phyloP scores from a whole-genome alignment of 2,113 vertebrate species.

The Noctilio leporinus region DNA sequence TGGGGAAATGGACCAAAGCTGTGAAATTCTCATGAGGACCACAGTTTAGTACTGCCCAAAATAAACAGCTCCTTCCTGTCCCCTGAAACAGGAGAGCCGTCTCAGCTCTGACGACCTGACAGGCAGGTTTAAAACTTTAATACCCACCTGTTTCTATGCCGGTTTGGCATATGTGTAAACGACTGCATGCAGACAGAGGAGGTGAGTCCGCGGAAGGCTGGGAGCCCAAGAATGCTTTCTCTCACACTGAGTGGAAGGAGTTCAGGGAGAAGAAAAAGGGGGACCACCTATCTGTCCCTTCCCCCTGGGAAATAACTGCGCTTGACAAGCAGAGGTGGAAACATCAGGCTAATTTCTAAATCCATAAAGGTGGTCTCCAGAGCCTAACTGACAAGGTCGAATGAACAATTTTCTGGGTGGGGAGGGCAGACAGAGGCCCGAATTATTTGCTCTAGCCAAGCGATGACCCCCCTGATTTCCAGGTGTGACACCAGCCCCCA shows the following conservation, averaged over 20 bases:
- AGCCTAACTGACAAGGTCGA: background rate
- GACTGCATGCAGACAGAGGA: background rate
- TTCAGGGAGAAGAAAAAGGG: background rate
- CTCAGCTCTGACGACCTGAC: constrained; percentile 29
- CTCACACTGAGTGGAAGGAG: background rate
- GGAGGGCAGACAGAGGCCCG: background rate
- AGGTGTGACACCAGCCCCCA: background rate
- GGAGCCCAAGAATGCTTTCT: background rate
- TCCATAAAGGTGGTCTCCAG: background rate
- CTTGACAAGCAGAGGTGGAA: background rate
- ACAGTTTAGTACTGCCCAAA: constrained; percentile 40
- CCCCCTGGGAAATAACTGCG: constrained; percentile 37
- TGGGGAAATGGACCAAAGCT: constrained; percentile 49
- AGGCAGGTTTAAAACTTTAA: constrained; percentile 41
- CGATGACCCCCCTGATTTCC: background rate
- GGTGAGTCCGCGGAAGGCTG: background rate
- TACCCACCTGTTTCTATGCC: constrained; percentile 22
- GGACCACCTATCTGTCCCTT: constrained; percentile 44
- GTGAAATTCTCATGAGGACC: constrained; percentile 40
- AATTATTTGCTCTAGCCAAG: background rate
- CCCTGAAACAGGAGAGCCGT: constrained; percentile 8
- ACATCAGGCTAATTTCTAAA: constrained; percentile 26
- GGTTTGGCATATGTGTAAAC: constrained; percentile 27
- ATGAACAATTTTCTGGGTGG: background rate
- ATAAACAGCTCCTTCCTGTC: constrained; percentile 19